A percentile compares a stretch with the other conserved stretches of the same genome.
Conservation (phyloP, 2,113 vertebrate genomes). For the Oriolus oriolus region DNA sequence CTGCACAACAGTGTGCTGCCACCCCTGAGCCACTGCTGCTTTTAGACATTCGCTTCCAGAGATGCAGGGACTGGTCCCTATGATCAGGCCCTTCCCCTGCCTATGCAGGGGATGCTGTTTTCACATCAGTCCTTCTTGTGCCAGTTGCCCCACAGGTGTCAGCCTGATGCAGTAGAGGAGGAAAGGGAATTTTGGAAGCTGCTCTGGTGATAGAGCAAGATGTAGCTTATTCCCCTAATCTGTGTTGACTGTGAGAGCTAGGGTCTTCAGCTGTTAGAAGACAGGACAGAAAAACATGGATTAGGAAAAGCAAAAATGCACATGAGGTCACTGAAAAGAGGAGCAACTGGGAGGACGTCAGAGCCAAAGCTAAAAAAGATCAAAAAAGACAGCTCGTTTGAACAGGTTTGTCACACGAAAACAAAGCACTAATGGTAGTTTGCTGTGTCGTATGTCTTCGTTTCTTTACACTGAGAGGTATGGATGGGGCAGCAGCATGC, state of each 20-base stretch:
- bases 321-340: not conserved
- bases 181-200: not conserved
- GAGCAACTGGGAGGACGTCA: accelerated
- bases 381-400: not conserved
- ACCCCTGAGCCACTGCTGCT: not conserved
- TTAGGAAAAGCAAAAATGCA: not conserved
- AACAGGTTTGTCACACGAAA: not conserved
- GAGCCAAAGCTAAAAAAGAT: not conserved
- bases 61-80: not conserved
- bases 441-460: not conserved
- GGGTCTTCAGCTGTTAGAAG: not conserved
- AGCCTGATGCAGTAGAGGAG: not conserved
- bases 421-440: not conserved
- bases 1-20: not conserved
- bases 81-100: not conserved
- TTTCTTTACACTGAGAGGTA: not conserved
- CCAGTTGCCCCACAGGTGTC: not conserved
- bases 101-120: not conserved
- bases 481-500: not conserved
- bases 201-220: not conserved
- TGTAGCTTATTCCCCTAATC: not conserved
- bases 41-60: not conserved
- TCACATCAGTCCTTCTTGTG: not conserved
- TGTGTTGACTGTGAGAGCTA: not conserved
- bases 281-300: not conserved